These are phyloP conservation scores for Cancer borealis DNA, from an alignment of 2,888 invertebrate genomes.

Conservation along the genomic window DNA sequence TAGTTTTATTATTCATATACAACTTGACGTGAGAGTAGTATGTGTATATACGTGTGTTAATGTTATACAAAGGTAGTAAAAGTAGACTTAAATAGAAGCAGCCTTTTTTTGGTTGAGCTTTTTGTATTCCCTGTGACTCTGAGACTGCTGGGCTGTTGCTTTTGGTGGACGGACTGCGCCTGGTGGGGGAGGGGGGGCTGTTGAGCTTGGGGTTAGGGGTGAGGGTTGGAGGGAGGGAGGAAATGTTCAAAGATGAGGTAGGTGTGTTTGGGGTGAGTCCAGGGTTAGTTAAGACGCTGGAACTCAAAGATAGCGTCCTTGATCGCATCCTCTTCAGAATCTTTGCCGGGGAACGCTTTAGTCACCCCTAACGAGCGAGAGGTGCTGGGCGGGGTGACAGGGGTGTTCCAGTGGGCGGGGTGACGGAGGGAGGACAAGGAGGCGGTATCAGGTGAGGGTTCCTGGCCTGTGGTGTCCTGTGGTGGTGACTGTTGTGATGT, in stretches of 20 bases:
- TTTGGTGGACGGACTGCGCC: neutral
- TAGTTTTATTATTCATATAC: neutral
- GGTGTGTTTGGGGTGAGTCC: neutral
- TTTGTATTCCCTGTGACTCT: neutral
- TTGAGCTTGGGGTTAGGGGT: neutral
- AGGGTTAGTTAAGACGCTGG: constrained; percentile 58
- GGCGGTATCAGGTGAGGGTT: neutral
- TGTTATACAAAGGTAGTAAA: too few species aligned
- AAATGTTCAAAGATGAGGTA: neutral
- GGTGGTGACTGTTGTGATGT: too few species aligned
- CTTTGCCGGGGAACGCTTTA: constrained; percentile 78
- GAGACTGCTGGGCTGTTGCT: neutral
- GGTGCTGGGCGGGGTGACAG: neutral
- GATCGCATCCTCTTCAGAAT: constrained; percentile 79
- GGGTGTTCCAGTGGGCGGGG: neutral
- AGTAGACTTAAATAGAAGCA: constrained; percentile 40
- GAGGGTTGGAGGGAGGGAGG: neutral
- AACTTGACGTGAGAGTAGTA: neutral
- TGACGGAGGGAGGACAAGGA: constrained; percentile 37
- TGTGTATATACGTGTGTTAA: too few species aligned
- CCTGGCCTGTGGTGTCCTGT: neutral
- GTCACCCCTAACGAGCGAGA: constrained; percentile 77
- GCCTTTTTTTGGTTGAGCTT: constrained; percentile 64
- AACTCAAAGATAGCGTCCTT: constrained; percentile 79
- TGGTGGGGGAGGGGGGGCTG: neutral